Percentiles rank a stretch among this genome's conserved stretches.
Evolutionary conservation across 2,113 vertebrate species (phyloP).

Genomic region (Phalacrocorax brasilianus): DNA sequence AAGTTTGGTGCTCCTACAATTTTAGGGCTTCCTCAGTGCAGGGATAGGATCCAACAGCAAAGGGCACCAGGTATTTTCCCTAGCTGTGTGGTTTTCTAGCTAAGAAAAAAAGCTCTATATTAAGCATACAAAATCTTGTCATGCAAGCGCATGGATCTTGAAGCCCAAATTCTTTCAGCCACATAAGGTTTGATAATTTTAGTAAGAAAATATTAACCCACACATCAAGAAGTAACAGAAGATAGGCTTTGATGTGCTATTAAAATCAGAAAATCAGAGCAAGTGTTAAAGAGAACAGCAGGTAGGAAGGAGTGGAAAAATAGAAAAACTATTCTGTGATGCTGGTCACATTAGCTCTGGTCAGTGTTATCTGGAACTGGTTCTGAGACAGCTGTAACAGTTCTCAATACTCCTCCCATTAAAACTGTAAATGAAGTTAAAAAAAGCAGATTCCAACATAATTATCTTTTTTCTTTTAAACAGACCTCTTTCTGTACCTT

Average conservation of each 20-base stretch:
- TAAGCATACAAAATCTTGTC: neutral
- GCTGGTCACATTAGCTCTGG: neutral
- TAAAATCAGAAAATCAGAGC: neutral
- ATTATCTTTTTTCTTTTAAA: neutral
- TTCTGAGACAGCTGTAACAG: neutral
- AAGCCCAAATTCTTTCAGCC: neutral
- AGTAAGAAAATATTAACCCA: neutral
- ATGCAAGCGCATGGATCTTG: neutral
- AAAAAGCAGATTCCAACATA: no score
- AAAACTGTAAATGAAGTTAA: neutral
- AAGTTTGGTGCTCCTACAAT: neutral
- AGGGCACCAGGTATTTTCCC: neutral
- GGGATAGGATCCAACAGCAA: rapidly evolving
- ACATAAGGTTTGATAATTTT: neutral
- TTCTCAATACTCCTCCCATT: neutral
- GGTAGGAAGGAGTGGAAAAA: neutral
- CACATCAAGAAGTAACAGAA: neutral
- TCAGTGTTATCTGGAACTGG: neutral
- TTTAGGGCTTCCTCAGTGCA: neutral
- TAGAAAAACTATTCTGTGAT: neutral
- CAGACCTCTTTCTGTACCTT: neutral
- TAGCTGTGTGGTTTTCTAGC: no score
- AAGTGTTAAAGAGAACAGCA: neutral
- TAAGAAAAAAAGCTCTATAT: neutral
- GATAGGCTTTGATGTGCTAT: neutral